Conservation (phyloP, 2,888 invertebrate genomes). For the Ectemnius continuus region DNA sequence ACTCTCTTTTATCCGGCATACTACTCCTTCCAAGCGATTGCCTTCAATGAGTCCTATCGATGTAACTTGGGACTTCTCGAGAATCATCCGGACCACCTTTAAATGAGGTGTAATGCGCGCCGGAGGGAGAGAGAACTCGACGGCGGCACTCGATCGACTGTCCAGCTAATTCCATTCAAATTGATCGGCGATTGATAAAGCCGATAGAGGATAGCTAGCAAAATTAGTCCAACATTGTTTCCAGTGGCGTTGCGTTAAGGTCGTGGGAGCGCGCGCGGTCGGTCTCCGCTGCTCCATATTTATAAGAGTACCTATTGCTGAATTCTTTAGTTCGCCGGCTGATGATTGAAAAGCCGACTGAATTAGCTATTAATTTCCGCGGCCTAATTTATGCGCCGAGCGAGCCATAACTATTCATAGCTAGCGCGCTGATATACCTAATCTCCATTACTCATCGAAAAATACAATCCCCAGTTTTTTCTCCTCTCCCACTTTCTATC, state of each 20-base stretch:
- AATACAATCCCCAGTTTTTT: conserved; percentile 42
- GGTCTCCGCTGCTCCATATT: conserved; percentile 48
- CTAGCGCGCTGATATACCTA: conserved; percentile 32
- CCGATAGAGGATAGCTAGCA: background rate
- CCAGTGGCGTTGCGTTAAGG: conserved; percentile 4
- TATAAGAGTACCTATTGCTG: conserved; percentile 52
- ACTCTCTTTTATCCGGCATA: conserved; percentile 18
- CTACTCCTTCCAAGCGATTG: conserved; percentile 13
- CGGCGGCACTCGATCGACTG: no score
- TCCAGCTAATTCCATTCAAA: no score
- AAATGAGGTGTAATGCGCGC: no score
- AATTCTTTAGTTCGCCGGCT: conserved; percentile 44
- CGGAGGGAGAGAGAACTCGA: no score
- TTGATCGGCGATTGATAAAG: no score
- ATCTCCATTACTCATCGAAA: conserved; percentile 42
- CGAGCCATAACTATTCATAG: conserved; percentile 61
- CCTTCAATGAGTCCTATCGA: no score
- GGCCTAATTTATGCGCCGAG: conserved; percentile 58
- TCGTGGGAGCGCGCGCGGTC: conserved; percentile 24
- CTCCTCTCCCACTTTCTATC: conserved; percentile 10
- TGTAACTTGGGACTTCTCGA: no score
- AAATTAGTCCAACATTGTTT: conserved; percentile 29
- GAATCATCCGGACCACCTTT: no score
- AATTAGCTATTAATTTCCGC: conserved; percentile 59
- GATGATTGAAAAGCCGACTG: conserved; percentile 61